Base-by-base conservation (phyloP, 2,113 vertebrate genomes). In the Elgaria multicarinata region DNA sequence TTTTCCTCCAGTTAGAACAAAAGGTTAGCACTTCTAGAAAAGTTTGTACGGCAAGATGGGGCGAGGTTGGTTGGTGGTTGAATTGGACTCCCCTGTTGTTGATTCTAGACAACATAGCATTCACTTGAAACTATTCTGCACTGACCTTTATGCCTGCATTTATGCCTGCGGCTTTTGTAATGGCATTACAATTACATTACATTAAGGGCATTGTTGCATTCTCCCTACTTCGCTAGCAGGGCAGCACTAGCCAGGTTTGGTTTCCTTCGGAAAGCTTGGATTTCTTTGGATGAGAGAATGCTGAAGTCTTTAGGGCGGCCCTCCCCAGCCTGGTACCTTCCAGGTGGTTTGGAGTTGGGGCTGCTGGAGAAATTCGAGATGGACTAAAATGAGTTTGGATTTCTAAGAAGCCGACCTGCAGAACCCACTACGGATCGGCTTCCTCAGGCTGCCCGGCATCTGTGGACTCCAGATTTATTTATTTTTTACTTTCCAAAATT, bases 21-120 rank as follows among this genome's bases (percentile, higher is more conserved):
- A 90, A 93, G 42, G 86, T 94, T 92, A 93, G 64, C 33, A 92
- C 94, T 93, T 86, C 2, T 24, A 44, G 79, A 90, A 95, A 94
- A 92, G 86, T 91, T 66, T 89, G 53, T 90, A 90, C 92, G 88
- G 80, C 39, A 74, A 8, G 24, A 12, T 75, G n/a, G 50, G 13
- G 31, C 26, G n/a, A 58, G 36, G n/a, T 42, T 39, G 71, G 10
- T 39, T 39, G 31, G 13, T 53, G 50, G 18, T 13, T 86, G n/a
- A 28, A 33, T 86, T 31, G 58, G 50, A 86, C 50, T 31, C 50
- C 26, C 18, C 31, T 24, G 13, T 64, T 64, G 24, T 28, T 58
- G 71, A 58, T 86, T 75, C n/a, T 5, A 62, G 55, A 39, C 33
- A 58, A 81, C 33, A 10, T 81, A 24, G 55, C n/a, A 78, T 58